Base-by-base conservation (phyloP, 2,113 vertebrate genomes). In the Sula dactylatra region DNA sequence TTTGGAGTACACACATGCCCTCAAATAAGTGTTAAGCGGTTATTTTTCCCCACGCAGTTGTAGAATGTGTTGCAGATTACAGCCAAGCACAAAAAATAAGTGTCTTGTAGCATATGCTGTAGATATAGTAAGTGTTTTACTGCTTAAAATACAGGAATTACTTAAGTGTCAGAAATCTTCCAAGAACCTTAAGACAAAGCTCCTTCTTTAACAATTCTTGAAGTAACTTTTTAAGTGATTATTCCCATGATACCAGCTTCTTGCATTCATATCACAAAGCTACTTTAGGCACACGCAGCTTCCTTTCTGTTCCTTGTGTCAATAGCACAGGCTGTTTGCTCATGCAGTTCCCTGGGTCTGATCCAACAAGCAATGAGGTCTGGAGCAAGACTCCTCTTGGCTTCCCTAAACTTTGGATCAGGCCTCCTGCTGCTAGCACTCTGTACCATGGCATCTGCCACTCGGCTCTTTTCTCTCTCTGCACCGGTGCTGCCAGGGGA, bases 1-100 rank as follows among this genome's bases (percentile, higher is more conserved):
- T 95, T 94, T 17, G 9, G 66, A 82, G 45, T 87, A 70, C 19
- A 54, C 26, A 6, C 24, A 59, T 91, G 55, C 32, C 58, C 64
- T 91, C 87, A 90, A 82, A 82, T 90, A 85, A 85, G 74, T n/a
- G n/a, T 90, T 90, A 91, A 94, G 71, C 21, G 6, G 66, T 93
- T 95, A 64, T 94, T 96, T 96, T 96, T 67, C 96, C 94, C 94
- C 22, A 7, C 71, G 71, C 82, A 58, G 71, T 89, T 86, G 73
- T 93, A 94, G 86, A 95, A 96, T 87, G 69, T 82, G 61, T 91
- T 94, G 54, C 36, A 93, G 83, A n/a, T 89, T 93, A 82, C 26
- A 90, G 67, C 36, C 50, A 55, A 94, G 81, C 32, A 25, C 61
- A 89, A 86, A 91, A 88, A 88, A 18, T 38, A 59, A 74, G 27